phyloP scores from a whole-genome alignment of 2,113 vertebrate species.

The Laticauda colubrina region DNA sequence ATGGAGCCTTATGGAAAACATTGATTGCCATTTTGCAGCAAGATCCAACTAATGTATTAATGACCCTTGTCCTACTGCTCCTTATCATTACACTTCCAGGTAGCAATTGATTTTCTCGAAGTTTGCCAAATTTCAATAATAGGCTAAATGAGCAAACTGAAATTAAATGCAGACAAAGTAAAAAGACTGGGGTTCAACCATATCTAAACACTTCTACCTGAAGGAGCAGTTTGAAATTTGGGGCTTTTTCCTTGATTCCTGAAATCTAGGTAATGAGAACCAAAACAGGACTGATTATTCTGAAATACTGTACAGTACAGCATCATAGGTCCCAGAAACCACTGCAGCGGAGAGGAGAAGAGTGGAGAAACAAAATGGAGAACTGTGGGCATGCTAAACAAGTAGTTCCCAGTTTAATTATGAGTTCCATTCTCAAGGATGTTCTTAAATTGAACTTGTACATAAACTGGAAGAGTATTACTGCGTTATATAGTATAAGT shows the following conservation, averaged over 20 bases:
- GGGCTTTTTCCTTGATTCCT: neutral
- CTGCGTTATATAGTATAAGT: neutral
- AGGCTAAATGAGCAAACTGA: neutral
- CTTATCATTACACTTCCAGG: neutral
- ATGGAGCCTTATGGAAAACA: neutral
- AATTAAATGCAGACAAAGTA: neutral
- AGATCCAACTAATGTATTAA: neutral
- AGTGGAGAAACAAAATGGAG: neutral
- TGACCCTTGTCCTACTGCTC: neutral
- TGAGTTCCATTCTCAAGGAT: neutral
- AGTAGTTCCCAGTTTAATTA: neutral
- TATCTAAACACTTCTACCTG: neutral
- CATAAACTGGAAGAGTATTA: neutral
- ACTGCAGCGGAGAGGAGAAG: neutral
- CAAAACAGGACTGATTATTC: neutral
- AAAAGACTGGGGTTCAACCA: neutral
- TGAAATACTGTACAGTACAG: neutral
- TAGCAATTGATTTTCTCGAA: neutral
- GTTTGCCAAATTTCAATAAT: neutral
- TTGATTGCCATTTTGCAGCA: neutral
- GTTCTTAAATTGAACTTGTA: neutral
- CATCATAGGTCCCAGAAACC: neutral
- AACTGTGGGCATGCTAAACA: neutral
- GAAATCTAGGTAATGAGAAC: neutral
- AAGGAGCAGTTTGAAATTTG: neutral